Evolutionary conservation across 2,888 invertebrate genomes (phyloP).

Genomic region (Stegophylla sp.): DNA sequence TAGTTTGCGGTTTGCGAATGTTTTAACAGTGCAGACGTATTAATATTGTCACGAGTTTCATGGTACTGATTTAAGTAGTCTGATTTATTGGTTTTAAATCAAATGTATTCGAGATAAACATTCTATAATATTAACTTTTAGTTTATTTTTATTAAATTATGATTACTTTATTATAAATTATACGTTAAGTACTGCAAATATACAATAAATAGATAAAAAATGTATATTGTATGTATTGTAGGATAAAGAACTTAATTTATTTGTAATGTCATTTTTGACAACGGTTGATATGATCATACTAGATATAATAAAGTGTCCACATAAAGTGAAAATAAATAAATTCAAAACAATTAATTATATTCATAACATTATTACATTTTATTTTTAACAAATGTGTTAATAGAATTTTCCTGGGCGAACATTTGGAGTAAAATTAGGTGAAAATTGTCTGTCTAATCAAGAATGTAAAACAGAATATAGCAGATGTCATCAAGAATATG

Average conservation of each 20-base stretch:
- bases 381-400: background rate
- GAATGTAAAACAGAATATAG: conserved; percentile 74
- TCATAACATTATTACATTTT: background rate
- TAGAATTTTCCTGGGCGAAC: conserved; percentile 45
- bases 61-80: background rate
- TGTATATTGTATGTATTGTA: no score
- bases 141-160: no score
- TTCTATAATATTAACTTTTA: no score
- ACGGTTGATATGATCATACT: no score
- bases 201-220: no score
- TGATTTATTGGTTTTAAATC: no score
- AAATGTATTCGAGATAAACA: no score
- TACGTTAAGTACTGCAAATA: no score
- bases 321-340: background rate
- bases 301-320: no score
- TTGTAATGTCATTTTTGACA: no score
- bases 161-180: no score
- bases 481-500: conserved; percentile 70
- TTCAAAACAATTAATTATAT: background rate
- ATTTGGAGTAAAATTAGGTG: conserved; percentile 68
- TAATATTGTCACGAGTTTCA: background rate
- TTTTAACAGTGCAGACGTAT: background rate
- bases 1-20: background rate
- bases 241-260: no score
- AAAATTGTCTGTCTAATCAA: conserved; percentile 70